Evolutionary conservation across 2,797 vertebrate species (phyloP), one percentile per base, ranked within the genome.

Genomic region (Oophaga sylvatica): DNA sequence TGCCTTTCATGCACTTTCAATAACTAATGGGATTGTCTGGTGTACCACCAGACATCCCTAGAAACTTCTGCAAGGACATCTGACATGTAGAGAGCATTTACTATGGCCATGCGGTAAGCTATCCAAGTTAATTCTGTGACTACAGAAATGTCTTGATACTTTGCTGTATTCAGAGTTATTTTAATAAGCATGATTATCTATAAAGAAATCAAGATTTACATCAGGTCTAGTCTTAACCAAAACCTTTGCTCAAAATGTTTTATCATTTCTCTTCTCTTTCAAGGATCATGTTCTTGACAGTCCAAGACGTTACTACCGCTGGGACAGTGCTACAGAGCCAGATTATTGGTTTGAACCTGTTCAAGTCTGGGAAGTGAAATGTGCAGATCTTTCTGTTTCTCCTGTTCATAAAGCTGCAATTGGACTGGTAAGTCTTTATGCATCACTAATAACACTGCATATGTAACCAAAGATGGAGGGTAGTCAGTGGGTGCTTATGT

Each of bases 301-400:
- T 35, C 95, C 97, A 0, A 96, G 96, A 0, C 91, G 96, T 19
- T 98, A 98, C 31, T 97, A 97, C 90, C 95, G 96, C 6, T 90
- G 94, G 3, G 97, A 97, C 35, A 95, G 94, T 1, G 95, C 95
- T 0, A 91, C 93, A 0, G 95, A 96, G 90, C 97, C 97, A 0
- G 97, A 98, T 81, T 94, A 96, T 86, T 98, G 97, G 97, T 92
- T 98, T 81, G 96, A 97, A 2, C 96, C 96, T 0, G 92, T 95
- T 2, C 93, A 96, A 35, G 97, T 98, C 7, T 98, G 97, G 97
- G 97, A 98, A 89, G 97, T 98, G 90, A 97, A 97, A 92, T 98
- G 97, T 0, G 97, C 97, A 0, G 97, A 98, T 90, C 95, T 98
- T 41, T 98, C 97, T 0, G 93, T 98, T 88, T 98, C 97, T 0